Evolutionary conservation across 2,888 invertebrate genomes (phyloP), one percentile per base, ranked within the genome.

Genomic region (Rotaria socialis): DNA sequence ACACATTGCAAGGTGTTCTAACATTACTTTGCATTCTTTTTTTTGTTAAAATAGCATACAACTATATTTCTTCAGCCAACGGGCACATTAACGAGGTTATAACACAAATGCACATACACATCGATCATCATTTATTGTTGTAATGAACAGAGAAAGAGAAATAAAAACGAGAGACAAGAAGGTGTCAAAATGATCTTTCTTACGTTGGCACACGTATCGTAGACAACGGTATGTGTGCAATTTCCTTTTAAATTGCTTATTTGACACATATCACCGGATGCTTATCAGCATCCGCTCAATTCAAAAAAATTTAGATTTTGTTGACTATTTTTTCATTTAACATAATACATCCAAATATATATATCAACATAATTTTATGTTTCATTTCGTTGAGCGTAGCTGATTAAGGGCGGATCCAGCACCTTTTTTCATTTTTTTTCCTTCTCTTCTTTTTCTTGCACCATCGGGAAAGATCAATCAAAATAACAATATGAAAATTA

Each of bases 121-220:
- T 60, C 58, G 58, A 60, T 60, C 58, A 60, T 60, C 58, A 60
- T n/a, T 27, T 60, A 60, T 60, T 60, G 58, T 60, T 60, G n/a
- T 60, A 60, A 27, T 60, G 58, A 60, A 60, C n/a, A 27, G 56
- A 56, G 24, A 58, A 8, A n/a, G n/a, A n/a, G 58, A n/a, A 10
- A 60, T 16, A 52, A 52, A 52, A 52, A 52, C 52, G n/a, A 60
- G 56, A 56, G 24, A 35, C 67, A 67, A 19, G 27, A 35, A 67
- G 67, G 67, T 67, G 67, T 67, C 67, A 67, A 67, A 67, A 35
- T 67, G 67, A 67, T 67, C 67, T 67, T 67, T 67, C 35, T 67
- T 67, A 67, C 67, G 67, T 67, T 67, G 41, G 67, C 67, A 67
- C 67, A 67, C 16, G 35, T 67, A 41, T 19, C 67, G 67, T 67